Evolutionary conservation across 2,888 invertebrate genomes (phyloP).

Genomic region (Andrena dorsata): DNA sequence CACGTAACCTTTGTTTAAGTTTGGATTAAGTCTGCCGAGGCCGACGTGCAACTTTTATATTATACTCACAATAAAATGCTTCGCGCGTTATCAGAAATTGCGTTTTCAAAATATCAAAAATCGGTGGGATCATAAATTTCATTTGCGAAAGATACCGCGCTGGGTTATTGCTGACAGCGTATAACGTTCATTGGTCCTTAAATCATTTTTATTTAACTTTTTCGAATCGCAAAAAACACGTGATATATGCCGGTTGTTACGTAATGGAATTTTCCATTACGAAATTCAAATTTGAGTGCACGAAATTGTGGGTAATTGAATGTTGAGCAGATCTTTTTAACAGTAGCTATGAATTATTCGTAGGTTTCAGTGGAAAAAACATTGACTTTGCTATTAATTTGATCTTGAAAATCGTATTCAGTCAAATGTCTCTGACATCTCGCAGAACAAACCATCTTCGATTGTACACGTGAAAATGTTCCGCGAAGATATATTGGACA

Average conservation of each 20-base stretch:
- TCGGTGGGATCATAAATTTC: background rate
- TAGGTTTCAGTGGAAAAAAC: no score
- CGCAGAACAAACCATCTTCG: background rate
- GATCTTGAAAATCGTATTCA: background rate
- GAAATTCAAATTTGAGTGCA: no score
- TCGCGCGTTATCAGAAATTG: background rate
- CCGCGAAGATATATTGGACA: background rate
- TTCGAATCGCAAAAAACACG: no score
- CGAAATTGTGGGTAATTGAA: no score
- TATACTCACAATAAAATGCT: background rate
- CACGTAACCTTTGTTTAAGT: conserved; percentile 8
- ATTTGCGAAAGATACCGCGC: background rate
- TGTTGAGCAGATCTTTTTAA: no score
- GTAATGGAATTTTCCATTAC: no score
- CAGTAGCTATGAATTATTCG: no score
- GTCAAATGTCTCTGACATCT: background rate
- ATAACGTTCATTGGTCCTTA: background rate
- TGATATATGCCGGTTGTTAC: no score
- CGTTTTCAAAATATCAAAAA: background rate
- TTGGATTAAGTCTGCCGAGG: background rate
- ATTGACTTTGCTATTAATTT: background rate
- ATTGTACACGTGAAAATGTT: background rate
- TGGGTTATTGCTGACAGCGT: background rate
- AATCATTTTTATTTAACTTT: no score
- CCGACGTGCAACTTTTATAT: background rate